A percentile compares a stretch with the other conserved stretches of the same genome.
Evolutionary conservation across 2,113 vertebrate genomes (phyloP).

Genomic region (Podiceps cristatus): DNA sequence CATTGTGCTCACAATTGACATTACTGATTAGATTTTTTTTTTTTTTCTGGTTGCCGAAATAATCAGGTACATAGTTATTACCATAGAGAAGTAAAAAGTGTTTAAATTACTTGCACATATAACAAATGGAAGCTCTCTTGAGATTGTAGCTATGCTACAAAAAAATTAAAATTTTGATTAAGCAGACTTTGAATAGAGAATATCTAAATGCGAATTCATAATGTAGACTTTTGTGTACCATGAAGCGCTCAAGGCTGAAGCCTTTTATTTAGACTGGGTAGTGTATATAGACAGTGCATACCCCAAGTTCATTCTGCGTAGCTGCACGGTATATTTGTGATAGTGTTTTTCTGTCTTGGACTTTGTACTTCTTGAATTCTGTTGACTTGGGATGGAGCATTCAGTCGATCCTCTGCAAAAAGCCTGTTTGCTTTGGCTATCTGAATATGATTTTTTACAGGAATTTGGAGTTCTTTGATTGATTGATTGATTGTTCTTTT

Average conservation of each 20-base stretch:
- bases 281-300: neutral
- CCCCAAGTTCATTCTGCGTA: neutral
- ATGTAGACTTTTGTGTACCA: neutral
- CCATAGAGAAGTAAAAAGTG: neutral
- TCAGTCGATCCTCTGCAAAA: neutral
- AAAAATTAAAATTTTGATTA: neutral
- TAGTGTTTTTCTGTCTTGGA: neutral
- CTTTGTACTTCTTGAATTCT: neutral
- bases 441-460: neutral
- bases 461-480: neutral
- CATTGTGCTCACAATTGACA: neutral
- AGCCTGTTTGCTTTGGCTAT: neutral
- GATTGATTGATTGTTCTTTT: neutral
- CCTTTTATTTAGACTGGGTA: neutral
- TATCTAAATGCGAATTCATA: neutral
- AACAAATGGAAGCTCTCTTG: neutral
- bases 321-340: rapidly evolving
- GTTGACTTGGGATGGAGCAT: neutral
- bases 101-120: neutral
- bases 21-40: neutral
- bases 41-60: neutral
- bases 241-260: neutral
- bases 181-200: neutral
- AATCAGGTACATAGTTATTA: neutral
- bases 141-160: neutral